Conservation (phyloP, 2,888 invertebrate genomes). For the Ophioninae sp. region DNA sequence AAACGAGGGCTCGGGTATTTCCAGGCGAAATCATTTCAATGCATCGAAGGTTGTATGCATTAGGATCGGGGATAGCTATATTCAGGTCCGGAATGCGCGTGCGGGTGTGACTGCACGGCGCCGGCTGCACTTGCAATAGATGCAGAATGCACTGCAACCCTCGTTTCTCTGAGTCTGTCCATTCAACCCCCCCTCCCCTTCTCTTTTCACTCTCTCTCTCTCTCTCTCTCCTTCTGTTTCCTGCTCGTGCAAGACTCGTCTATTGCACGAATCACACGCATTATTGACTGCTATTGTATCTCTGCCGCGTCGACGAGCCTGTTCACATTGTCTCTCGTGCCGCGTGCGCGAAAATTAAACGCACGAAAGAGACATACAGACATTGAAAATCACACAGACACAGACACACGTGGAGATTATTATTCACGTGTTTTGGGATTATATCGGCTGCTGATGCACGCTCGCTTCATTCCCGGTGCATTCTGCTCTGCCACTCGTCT, state of each 20-base stretch:
- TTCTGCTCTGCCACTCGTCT: conserved; percentile 18
- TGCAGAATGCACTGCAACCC: conserved; percentile 24
- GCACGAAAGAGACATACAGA: conserved; percentile 19
- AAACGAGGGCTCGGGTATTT: conserved; percentile 75
- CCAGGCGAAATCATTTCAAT: conserved; percentile 77
- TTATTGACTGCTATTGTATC: conserved; percentile 80
- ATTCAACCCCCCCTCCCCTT: conserved; percentile 5
- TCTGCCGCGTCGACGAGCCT: conserved; percentile 71
- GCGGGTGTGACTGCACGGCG: conserved; percentile 68
- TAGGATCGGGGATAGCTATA: conserved; percentile 2
- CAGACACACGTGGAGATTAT: conserved; percentile 31
- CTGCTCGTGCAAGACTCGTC: conserved; percentile 42
- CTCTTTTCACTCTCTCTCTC: conserved; percentile 19
- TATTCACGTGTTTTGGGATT: conserved; percentile 31
- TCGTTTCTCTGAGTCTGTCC: conserved; percentile 18
- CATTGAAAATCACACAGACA: not conserved
- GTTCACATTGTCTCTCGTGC: conserved; percentile 52
- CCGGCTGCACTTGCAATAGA: conserved; percentile 73
- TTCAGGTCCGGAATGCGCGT: not conserved
- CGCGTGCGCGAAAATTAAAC: conserved; percentile 53
- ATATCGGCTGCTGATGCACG: conserved; percentile 36
- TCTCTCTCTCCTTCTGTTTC: conserved; percentile 18
- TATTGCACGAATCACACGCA: conserved; percentile 74
- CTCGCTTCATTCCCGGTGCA: conserved; percentile 33
- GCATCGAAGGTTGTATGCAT: conserved; percentile 69